These are phyloP conservation scores for Xyliphius kryptos DNA, from an alignment of 2,113 vertebrate species.

Conservation along the genomic window DNA sequence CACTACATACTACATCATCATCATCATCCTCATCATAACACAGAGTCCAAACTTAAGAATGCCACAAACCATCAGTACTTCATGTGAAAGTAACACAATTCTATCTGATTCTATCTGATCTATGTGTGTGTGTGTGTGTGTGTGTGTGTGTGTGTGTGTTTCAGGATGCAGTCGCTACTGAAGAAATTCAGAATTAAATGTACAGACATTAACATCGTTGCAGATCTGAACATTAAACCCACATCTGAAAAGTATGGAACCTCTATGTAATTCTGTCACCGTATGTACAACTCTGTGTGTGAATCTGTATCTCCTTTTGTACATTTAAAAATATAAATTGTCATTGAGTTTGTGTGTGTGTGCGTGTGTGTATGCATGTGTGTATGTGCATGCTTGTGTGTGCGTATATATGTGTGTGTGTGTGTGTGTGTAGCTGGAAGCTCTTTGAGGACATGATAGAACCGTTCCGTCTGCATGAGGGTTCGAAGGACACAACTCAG, in stretches of 20 bases:
- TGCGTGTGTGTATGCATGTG: conserved; percentile 3
- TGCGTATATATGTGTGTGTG: too few relatives aligned
- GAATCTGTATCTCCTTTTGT: neutral
- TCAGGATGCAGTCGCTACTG: conserved; percentile 85
- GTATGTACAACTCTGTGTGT: conserved; percentile 13
- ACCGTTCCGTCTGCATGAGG: conserved; percentile 84
- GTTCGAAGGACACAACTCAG: conserved; percentile 72
- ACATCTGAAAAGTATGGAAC: conserved; percentile 75
- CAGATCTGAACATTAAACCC: conserved; percentile 82
- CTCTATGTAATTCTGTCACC: neutral
- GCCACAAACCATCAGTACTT: too few relatives aligned
- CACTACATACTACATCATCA: neutral
- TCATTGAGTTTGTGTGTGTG: neutral
- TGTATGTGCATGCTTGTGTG: too few relatives aligned
- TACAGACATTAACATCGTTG: conserved; percentile 79
- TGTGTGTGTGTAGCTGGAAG: conserved; percentile 70
- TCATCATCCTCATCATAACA: neutral
- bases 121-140: neutral
- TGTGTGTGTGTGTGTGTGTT: conserved; percentile 23
- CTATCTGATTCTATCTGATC: neutral
- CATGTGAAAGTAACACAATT: too few relatives aligned
- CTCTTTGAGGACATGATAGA: conserved; percentile 92
- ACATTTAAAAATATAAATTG: too few relatives aligned
- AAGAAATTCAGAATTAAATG: conserved; percentile 94
- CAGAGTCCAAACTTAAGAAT: too few relatives aligned